These are phyloP conservation scores for Octopus sinensis DNA, from an alignment of 1,140 invertebrate species.

Conservation along the genomic window DNA sequence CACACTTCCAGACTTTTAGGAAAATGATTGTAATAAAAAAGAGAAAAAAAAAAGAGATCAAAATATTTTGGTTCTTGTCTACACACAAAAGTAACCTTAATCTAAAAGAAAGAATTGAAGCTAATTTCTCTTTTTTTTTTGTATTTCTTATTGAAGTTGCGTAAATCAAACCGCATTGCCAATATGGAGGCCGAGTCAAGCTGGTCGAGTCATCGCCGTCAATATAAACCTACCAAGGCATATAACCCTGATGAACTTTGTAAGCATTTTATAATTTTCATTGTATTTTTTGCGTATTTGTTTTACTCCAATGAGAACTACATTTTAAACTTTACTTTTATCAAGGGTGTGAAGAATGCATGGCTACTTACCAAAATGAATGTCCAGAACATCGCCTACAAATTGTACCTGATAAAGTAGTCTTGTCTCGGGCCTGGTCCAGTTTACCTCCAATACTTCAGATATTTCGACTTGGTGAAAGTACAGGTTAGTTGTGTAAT, in stretches of 20 bases:
- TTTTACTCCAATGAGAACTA: background rate
- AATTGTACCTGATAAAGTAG: conserved; percentile 70
- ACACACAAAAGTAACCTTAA: background rate
- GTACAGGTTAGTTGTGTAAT: conserved; percentile 10
- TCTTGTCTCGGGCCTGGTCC: conserved; percentile 71
- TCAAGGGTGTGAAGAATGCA: conserved; percentile 62
- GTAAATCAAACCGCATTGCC: conserved; percentile 43
- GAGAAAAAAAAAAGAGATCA: too few relatives aligned
- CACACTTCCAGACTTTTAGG: too few relatives aligned
- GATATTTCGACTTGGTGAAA: conserved; percentile 63
- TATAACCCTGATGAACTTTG: conserved; percentile 43
- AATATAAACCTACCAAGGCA: conserved; percentile 32
- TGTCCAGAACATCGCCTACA: conserved; percentile 63
- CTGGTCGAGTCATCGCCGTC: conserved; percentile 24
- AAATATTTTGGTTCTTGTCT: too few relatives aligned
- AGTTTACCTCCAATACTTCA: conserved; percentile 64
- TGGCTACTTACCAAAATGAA: conserved; percentile 58
- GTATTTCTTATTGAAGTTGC: conserved; percentile 25
- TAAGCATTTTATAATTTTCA: conserved; percentile 27
- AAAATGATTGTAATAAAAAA: too few relatives aligned
- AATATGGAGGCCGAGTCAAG: conserved; percentile 32
- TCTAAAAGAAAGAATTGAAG: background rate
- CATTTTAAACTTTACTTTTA: background rate
- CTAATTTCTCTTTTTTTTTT: background rate
- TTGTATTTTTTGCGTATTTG: background rate